Conservation (phyloP, 2,888 invertebrate genomes). For the Spodoptera exigua region DNA sequence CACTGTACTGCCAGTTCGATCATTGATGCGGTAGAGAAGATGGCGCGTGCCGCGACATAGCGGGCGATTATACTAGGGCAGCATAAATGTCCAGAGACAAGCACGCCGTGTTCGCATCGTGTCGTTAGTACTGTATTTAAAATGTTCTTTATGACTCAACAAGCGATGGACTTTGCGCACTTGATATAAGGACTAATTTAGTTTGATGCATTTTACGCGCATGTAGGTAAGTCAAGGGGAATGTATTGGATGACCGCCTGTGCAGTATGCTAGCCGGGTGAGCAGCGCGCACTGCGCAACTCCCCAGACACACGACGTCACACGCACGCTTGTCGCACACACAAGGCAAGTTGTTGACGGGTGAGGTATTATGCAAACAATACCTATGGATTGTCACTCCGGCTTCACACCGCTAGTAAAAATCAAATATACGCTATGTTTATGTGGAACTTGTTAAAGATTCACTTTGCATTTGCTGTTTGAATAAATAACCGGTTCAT, state of each 20-base stretch:
- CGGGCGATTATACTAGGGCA: slow-evolving; percentile 80
- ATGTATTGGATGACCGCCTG: slow-evolving; percentile 68
- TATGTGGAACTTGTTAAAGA: slow-evolving; percentile 12
- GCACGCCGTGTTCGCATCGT: slow-evolving; percentile 46
- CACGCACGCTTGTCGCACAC: slow-evolving; percentile 66
- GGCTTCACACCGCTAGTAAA: slow-evolving; percentile 44
- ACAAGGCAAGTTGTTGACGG: slow-evolving; percentile 56
- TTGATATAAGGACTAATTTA: slow-evolving; percentile 52
- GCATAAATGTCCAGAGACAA: slow-evolving; percentile 63
- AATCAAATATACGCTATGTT: slow-evolving; percentile 32
- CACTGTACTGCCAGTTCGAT: slow-evolving; percentile 40
- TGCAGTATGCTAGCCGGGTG: slow-evolving; percentile 79
- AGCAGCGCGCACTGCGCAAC: slow-evolving; percentile 88
- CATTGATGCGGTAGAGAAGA: slow-evolving; percentile 71
- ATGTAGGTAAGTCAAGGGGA: slow-evolving; percentile 66
- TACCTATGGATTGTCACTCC: slow-evolving; percentile 48
- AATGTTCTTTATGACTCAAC: slow-evolving; percentile 31
- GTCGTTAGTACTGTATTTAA: slow-evolving; percentile 48
- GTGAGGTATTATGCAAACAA: slow-evolving; percentile 63
- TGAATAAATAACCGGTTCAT: neutral
- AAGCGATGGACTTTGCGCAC: slow-evolving; percentile 31
- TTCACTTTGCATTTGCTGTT: slow-evolving; percentile 21
- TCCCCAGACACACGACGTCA: slow-evolving; percentile 86
- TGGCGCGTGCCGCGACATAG: slow-evolving; percentile 86
- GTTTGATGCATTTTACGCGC: slow-evolving; percentile 25